Evolutionary conservation across 2,888 invertebrate species (phyloP).

Genomic region (Xestobium rufovillosum): DNA sequence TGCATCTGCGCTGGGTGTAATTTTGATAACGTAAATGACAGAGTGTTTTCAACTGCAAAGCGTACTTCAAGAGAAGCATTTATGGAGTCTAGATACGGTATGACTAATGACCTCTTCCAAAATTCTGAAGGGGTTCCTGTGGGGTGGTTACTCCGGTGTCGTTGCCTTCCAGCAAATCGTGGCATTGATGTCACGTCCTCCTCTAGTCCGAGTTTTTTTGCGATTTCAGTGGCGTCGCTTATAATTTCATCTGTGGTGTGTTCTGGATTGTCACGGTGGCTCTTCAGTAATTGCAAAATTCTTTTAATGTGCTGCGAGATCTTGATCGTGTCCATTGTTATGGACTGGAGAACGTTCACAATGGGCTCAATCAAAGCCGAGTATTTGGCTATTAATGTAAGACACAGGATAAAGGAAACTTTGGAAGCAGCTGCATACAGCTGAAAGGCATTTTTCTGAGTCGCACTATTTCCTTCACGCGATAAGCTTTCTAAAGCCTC

Average conservation of each 20-base stretch:
- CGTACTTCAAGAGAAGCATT: constrained; percentile 20
- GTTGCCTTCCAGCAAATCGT: constrained; percentile 24
- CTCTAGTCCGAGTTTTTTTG: constrained; percentile 22
- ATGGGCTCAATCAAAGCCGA: constrained; percentile 26
- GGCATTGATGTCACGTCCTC: constrained; percentile 11
- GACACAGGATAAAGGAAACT: constrained; percentile 20
- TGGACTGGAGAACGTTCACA: constrained; percentile 26
- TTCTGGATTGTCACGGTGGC: constrained; percentile 22
- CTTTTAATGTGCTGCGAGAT: constrained; percentile 14
- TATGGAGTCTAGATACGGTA: constrained; percentile 28
- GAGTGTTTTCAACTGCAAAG: constrained; percentile 13
- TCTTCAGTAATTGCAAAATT: constrained; percentile 12
- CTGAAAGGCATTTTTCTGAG: constrained; percentile 26
- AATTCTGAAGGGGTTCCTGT: constrained; percentile 16
- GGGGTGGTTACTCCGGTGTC: constrained; percentile 28
- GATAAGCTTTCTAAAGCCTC: constrained; percentile 24
- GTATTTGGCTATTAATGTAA: constrained; percentile 27
- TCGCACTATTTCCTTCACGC: constrained; percentile 20
- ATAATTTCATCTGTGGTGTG: constrained; percentile 22
- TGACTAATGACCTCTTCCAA: constrained; percentile 27
- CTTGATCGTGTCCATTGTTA: constrained; percentile 22
- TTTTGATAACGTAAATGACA: constrained; percentile 16
- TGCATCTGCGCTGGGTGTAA: constrained; percentile 6
- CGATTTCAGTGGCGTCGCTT: constrained; percentile 22
- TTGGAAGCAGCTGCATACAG: constrained; percentile 25